Percentiles rank a stretch among this genome's conserved stretches.
These are phyloP conservation scores for Carassius carassius DNA, from an alignment of 2,113 vertebrate species.

Conservation along the genomic window DNA sequence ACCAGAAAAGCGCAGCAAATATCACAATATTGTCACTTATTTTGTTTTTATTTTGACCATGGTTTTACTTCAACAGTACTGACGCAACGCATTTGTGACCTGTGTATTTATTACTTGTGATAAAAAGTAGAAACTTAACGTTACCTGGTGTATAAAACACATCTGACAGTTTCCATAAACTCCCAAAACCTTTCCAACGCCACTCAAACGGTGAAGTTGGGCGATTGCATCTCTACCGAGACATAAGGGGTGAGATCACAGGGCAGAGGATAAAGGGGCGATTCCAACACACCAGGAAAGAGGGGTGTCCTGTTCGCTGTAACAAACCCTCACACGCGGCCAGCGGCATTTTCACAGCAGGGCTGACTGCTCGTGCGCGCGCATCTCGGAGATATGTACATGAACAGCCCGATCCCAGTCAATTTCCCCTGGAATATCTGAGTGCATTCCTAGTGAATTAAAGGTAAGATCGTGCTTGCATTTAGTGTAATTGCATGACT, in stretches of 20 bases:
- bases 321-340: not conserved
- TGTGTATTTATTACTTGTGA: not conserved
- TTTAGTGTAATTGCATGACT: not conserved
- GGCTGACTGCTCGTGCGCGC: not conserved
- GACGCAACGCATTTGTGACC: not conserved
- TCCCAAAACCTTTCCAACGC: not conserved
- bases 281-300: conserved; percentile 20
- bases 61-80: not conserved
- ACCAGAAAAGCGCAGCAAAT: too few relatives aligned
- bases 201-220: not conserved
- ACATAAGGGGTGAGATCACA: not conserved
- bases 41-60: not conserved
- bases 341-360: not conserved
- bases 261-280: not conserved
- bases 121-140: not conserved
- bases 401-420: not conserved
- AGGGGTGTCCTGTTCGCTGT: conserved; percentile 4
- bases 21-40: not conserved
- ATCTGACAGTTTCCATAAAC: not conserved
- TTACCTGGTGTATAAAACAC: not conserved
- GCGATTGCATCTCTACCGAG: not conserved
- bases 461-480: conserved; percentile 33
- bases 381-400: conserved; percentile 37
- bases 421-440: conserved; percentile 25
- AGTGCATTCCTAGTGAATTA: conserved; percentile 4